phyloP scores from a whole-genome alignment of 2,888 invertebrate species.

The Parnassius glacialis region DNA sequence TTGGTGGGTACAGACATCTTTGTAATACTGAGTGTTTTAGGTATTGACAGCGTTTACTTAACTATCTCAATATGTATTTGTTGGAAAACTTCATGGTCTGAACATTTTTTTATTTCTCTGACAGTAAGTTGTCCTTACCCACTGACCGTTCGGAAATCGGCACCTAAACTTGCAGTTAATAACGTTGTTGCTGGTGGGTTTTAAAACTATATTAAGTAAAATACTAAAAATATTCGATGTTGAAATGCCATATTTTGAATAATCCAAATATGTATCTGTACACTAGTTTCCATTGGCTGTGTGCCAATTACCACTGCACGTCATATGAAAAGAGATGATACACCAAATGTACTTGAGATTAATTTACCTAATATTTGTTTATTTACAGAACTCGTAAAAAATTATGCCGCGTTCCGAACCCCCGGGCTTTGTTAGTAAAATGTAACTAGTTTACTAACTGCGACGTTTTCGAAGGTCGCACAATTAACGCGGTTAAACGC shows the following conservation, averaged over 20 bases:
- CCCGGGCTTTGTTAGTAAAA: slow-evolving; percentile 4
- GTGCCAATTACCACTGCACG: background rate
- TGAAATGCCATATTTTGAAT: background rate
- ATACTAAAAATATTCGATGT: background rate
- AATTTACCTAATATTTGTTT: slow-evolving; percentile 17
- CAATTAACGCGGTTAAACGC: slow-evolving; percentile 51
- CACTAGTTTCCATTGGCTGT: slow-evolving; percentile 4
- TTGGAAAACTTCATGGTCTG: no score
- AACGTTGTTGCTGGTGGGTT: no score
- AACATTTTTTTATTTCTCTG: no score
- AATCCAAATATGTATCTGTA: no score
- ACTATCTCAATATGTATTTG: no score
- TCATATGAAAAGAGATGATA: background rate
- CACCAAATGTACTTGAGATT: slow-evolving; percentile 6
- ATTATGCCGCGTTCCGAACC: background rate
- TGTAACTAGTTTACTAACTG: slow-evolving; percentile 42
- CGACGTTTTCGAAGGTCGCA: slow-evolving; percentile 48
- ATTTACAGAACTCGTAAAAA: slow-evolving; percentile 16
- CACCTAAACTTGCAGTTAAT: no score
- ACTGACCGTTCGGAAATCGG: no score
- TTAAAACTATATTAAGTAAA: no score
- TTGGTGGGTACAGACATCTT: no score
- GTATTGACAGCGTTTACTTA: no score
- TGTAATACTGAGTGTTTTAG: no score
- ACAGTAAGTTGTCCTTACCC: no score